phyloP scores from a whole-genome alignment of 2,888 invertebrate species.

The Aelia acuminata region DNA sequence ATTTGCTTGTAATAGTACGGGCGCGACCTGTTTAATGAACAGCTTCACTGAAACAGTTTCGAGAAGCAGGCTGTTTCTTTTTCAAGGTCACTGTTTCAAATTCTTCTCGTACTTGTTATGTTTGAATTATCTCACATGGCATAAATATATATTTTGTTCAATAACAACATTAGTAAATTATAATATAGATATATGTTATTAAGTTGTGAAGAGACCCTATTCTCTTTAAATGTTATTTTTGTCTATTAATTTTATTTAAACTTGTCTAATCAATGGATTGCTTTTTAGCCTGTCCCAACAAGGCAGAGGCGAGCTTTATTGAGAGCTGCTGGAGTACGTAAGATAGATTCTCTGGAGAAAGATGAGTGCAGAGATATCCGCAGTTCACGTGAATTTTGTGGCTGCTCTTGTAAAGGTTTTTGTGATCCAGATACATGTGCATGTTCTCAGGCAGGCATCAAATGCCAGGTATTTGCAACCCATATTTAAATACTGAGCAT shows the following conservation, averaged over 20 bases:
- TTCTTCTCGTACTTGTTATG: too few species aligned
- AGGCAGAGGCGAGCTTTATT: constrained; percentile 89
- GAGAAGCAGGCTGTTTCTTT: too few species aligned
- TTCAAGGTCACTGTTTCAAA: too few species aligned
- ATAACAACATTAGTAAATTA: background rate
- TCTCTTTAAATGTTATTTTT: background rate
- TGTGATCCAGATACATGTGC: constrained; percentile 97
- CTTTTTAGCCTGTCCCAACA: constrained; percentile 87
- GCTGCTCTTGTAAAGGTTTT: constrained; percentile 91
- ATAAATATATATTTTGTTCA: too few species aligned
- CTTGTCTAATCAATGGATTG: constrained; percentile 11
- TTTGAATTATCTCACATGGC: too few species aligned
- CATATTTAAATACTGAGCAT: background rate
- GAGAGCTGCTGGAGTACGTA: constrained; percentile 92
- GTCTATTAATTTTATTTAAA: background rate
- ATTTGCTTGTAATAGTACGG: too few species aligned
- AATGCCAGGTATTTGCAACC: constrained; percentile 83
- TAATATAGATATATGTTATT: background rate
- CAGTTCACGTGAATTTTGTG: constrained; percentile 92
- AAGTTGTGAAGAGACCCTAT: background rate
- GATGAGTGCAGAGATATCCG: constrained; percentile 94
- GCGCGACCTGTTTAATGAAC: too few species aligned
- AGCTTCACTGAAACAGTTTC: too few species aligned
- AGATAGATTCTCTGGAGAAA: constrained; percentile 94
- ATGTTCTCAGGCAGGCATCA: constrained; percentile 94